These are phyloP conservation scores for Elephas maximus DNA, from an alignment of 2,113 vertebrate species.

Conservation along the genomic window DNA sequence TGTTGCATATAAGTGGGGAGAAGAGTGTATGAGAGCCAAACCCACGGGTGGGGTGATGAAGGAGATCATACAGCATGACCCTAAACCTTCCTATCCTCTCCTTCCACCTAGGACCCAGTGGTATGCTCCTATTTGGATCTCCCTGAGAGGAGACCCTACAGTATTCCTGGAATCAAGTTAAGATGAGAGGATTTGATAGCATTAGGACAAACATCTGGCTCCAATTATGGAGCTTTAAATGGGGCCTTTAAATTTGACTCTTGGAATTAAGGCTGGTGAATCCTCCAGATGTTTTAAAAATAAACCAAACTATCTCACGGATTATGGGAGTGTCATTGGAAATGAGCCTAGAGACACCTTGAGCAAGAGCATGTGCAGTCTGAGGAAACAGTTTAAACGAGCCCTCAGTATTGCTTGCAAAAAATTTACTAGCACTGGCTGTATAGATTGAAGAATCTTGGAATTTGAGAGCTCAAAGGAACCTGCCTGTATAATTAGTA, in stretches of 20 bases:
- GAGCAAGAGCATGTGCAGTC: neutral
- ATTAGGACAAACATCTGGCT: slow-evolving; percentile 41
- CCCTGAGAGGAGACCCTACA: neutral
- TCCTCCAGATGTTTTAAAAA: slow-evolving; percentile 40
- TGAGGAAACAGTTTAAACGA: slow-evolving; percentile 20
- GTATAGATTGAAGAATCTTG: neutral
- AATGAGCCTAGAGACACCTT: neutral
- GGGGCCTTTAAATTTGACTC: neutral
- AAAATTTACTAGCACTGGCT: neutral
- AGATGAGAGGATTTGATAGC: neutral
- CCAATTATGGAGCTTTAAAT: slow-evolving; percentile 29
- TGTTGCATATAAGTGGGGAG: neutral
- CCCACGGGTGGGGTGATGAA: neutral
- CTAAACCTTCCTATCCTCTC: neutral
- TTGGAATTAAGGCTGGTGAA: slow-evolving; percentile 16
- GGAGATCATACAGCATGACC: neutral
- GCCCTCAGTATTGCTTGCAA: neutral
- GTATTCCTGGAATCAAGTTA: neutral
- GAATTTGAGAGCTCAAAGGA: neutral
- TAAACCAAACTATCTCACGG: neutral
- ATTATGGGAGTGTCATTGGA: neutral
- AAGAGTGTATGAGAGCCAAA: neutral
- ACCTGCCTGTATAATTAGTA: neutral
- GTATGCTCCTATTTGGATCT: neutral
- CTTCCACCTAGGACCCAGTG: neutral